Percentiles rank a stretch among this genome's conserved stretches.
Evolutionary conservation across 1,140 invertebrate genomes (phyloP).

Genomic region (Rhysida immarginata): DNA sequence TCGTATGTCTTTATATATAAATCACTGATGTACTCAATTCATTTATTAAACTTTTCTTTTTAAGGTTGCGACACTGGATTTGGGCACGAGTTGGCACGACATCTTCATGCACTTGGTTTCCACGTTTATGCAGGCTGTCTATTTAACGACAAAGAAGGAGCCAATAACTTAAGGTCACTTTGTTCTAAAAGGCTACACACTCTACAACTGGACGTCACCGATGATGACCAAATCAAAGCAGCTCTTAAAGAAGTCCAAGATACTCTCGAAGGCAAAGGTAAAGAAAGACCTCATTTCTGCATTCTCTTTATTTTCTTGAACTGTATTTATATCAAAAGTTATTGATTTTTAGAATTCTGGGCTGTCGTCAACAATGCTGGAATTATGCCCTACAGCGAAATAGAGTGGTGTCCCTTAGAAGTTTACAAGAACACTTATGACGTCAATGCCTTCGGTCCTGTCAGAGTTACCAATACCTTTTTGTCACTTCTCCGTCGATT

Average conservation of each 20-base stretch:
- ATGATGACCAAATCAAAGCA: not conserved
- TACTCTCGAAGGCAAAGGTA: too few species aligned
- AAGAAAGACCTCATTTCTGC: too few species aligned
- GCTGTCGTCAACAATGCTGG: conserved; percentile 16
- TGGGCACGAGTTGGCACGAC: not conserved
- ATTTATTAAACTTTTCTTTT: too few species aligned
- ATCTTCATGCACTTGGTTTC: not conserved
- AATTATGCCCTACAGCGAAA: conserved; percentile 6
- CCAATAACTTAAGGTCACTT: not conserved
- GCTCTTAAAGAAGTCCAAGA: too few species aligned
- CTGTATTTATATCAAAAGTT: too few species aligned
- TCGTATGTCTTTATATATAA: too few species aligned
- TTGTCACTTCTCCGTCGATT: conserved; percentile 15
- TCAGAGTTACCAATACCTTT: conserved; percentile 13
- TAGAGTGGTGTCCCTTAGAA: conserved; percentile 9
- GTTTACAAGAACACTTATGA: conserved; percentile 12
- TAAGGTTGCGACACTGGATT: not conserved
- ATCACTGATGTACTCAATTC: too few species aligned
- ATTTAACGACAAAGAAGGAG: not conserved
- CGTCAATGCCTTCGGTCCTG: conserved; percentile 12
- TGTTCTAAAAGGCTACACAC: not conserved
- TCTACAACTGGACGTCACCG: not conserved
- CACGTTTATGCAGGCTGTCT: not conserved
- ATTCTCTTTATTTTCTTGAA: too few species aligned
- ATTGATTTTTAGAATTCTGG: conserved; percentile 16